phyloP scores from a whole-genome alignment of 2,888 invertebrate species.

The Chalcosyrphus nemorum region DNA sequence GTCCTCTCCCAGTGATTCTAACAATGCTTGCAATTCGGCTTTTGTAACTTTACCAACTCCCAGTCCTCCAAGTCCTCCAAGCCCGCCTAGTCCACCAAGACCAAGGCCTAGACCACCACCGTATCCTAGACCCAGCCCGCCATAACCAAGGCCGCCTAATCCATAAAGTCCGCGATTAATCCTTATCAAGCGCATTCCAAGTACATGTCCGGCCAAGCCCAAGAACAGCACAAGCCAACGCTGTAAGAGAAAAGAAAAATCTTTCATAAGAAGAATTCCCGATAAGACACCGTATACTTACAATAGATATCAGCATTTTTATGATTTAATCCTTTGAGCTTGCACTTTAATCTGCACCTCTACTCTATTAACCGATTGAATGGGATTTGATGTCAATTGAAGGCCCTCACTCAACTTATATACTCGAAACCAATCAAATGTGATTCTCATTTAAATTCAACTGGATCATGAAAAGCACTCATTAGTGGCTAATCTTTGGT shows the following conservation, averaged over 20 bases:
- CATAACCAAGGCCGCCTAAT: constrained; percentile 58
- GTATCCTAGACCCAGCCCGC: constrained; percentile 63
- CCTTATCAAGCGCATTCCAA: constrained; percentile 56
- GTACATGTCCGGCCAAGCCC: constrained; percentile 33
- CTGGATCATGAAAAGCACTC: background rate
- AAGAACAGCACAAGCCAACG: constrained; percentile 55
- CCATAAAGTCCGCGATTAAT: constrained; percentile 56
- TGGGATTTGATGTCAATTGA: constrained; percentile 46
- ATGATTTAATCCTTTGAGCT: constrained; percentile 25
- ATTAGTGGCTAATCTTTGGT: background rate
- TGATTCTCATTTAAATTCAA: constrained; percentile 30
- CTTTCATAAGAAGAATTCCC: too few species aligned
- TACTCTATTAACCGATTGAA: constrained; percentile 24
- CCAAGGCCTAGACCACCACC: constrained; percentile 53
- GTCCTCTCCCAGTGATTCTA: constrained; percentile 78
- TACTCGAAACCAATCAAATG: constrained; percentile 21
- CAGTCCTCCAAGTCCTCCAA: constrained; percentile 58
- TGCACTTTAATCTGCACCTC: constrained; percentile 34
- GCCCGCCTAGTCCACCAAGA: constrained; percentile 71
- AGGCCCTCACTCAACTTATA: constrained; percentile 42
- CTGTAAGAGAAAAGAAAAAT: constrained; percentile 4
- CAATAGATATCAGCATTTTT: constrained; percentile 61
- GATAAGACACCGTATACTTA: constrained; percentile 25
- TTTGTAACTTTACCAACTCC: constrained; percentile 76
- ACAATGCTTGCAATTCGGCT: constrained; percentile 78